These are phyloP conservation scores for Baryphthengus martii DNA, from an alignment of 2,113 vertebrate species.

Conservation along the genomic window DNA sequence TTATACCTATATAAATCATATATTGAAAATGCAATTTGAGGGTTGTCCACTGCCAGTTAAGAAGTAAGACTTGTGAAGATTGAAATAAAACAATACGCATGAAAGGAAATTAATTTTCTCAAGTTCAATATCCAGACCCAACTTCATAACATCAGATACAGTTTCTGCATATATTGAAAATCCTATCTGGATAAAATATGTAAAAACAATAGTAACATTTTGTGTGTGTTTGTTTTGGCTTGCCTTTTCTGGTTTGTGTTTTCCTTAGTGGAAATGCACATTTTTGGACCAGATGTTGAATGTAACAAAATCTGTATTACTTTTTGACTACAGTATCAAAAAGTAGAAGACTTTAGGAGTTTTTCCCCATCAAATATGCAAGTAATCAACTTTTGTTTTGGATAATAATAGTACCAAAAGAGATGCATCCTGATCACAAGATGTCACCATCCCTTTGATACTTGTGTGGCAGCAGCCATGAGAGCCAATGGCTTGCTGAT, in stretches of 20 bases:
- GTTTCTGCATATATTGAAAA: conserved; percentile 19
- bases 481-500: neutral
- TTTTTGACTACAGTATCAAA: conserved; percentile 16
- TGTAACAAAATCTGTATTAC: conserved; percentile 48
- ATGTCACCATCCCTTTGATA: neutral
- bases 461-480: fast-evolving
- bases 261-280: conserved; percentile 38
- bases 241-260: conserved; percentile 9
- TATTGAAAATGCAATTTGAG: neutral
- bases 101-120: neutral
- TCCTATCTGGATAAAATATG: neutral
- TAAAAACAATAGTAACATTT: conserved; percentile 23
- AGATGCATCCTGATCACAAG: neutral
- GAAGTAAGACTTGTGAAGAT: neutral
- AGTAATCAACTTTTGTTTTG: neutral
- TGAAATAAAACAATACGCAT: neutral
- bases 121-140: neutral
- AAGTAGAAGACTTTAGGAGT: neutral
- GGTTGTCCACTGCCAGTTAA: neutral
- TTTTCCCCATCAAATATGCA: neutral
- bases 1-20: conserved; percentile 29
- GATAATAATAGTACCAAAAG: neutral
- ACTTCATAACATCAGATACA: neutral
- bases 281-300: conserved; percentile 46
- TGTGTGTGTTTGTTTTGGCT: conserved; percentile 38